Conservation (phyloP, 2,888 invertebrate species). For the Hartigia nigra region DNA sequence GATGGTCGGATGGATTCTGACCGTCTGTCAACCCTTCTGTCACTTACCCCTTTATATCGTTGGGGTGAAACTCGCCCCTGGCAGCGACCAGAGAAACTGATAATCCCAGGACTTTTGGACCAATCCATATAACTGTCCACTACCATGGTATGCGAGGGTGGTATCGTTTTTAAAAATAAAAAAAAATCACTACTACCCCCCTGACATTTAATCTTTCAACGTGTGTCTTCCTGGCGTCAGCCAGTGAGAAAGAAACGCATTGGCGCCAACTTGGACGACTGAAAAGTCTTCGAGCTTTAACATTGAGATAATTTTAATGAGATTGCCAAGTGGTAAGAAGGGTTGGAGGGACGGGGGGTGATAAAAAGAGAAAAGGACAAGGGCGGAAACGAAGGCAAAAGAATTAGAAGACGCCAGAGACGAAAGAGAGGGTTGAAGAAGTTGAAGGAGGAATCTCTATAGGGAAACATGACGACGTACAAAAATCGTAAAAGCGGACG, state of each 20-base stretch:
- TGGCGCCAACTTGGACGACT: neutral
- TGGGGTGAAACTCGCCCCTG: neutral
- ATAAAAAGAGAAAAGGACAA: neutral
- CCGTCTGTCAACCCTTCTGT: neutral
- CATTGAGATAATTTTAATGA: conserved; percentile 57
- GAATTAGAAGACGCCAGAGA: neutral
- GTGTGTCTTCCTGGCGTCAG: neutral
- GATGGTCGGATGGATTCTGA: neutral
- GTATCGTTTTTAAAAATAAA: neutral
- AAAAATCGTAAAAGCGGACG: conserved; percentile 25
- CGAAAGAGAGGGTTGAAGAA: conserved; percentile 1
- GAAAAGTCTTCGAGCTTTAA: neutral
- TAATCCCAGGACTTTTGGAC: neutral
- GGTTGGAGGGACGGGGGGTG: neutral
- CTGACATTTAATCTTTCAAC: neutral
- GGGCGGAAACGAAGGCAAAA: neutral
- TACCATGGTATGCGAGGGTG: neutral
- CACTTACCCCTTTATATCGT: neutral
- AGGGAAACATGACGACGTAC: conserved; percentile 6
- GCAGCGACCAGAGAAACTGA: neutral
- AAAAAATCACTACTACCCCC: neutral
- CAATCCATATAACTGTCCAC: neutral
- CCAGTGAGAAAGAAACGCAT: neutral
- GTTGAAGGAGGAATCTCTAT: neutral
- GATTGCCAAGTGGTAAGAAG: conserved; percentile 33